phyloP scores from a whole-genome alignment of 2,888 invertebrate genomes.

The Dioctria linearis region DNA sequence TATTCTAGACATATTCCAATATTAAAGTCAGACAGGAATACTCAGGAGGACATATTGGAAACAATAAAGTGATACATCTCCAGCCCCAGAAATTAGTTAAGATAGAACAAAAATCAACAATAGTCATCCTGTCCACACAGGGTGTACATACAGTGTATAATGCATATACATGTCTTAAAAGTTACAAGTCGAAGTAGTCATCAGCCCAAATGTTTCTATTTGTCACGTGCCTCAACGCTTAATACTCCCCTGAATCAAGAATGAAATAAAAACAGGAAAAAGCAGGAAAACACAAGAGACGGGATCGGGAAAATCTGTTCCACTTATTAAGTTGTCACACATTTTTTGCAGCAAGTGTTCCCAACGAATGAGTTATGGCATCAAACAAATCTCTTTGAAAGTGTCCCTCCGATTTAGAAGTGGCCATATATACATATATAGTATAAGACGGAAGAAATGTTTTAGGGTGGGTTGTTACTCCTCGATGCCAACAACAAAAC shows the following conservation, averaged over 20 bases:
- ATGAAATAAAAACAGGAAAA: constrained; percentile 25
- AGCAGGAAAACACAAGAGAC: constrained; percentile 30
- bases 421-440: not conserved
- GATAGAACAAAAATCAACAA: constrained; percentile 30
- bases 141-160: constrained; percentile 1
- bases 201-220: constrained; percentile 57
- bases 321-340: constrained; percentile 63
- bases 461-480: not conserved
- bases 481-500: not conserved
- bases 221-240: constrained; percentile 56
- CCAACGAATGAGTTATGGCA: constrained; percentile 62
- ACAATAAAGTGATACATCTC: too few relatives aligned
- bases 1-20: too few relatives aligned
- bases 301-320: constrained; percentile 60
- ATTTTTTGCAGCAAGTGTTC: constrained; percentile 62
- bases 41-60: too few relatives aligned
- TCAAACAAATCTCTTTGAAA: constrained; percentile 53
- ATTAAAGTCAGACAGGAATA: too few relatives aligned
- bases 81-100: constrained; percentile 12
- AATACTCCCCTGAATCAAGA: constrained; percentile 21
- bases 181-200: constrained; percentile 33
- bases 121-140: constrained; percentile 14
- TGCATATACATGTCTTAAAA: not conserved
- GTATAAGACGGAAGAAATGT: not conserved
- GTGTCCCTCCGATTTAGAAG: constrained; percentile 38